Evolutionary conservation across 2,888 invertebrate species (phyloP).

Genomic region (Fissipunctia ypsillon): DNA sequence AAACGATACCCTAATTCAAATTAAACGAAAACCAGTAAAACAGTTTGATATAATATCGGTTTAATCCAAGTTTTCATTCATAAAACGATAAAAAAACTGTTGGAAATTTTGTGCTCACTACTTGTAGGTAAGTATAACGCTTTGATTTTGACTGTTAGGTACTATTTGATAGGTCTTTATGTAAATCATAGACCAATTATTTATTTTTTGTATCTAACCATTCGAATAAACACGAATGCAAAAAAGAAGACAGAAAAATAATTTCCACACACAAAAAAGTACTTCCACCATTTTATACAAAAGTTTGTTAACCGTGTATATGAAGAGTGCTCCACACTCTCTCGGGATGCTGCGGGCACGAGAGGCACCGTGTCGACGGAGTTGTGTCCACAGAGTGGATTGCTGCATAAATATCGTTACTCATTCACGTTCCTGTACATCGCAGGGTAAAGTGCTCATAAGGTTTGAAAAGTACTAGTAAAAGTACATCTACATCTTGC

Average conservation of each 20-base stretch:
- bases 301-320: conserved; percentile 29
- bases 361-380: conserved; percentile 32
- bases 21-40: neutral
- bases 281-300: conserved; percentile 16
- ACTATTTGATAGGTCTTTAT: neutral
- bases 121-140: neutral
- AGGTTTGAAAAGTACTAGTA: neutral
- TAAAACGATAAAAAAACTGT: neutral
- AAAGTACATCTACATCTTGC: too few species aligned
- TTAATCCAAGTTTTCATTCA: conserved; percentile 3
- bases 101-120: neutral
- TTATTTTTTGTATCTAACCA: too few species aligned
- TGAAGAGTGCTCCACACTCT: conserved; percentile 50
- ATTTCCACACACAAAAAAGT: neutral
- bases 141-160: too few species aligned
- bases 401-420: conserved; percentile 32
- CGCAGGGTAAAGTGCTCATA: neutral
- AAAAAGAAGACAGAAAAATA: neutral
- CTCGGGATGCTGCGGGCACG: conserved; percentile 31
- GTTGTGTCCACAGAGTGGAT: neutral
- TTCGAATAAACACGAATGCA: neutral
- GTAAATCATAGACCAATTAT: neutral
- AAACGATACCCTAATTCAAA: neutral
- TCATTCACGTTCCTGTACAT: conserved; percentile 12
- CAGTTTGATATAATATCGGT: neutral